Evolutionary conservation across 2,113 vertebrate genomes (phyloP), one percentile per base, ranked within the genome.

Genomic region (Glaucidium brasilianum): DNA sequence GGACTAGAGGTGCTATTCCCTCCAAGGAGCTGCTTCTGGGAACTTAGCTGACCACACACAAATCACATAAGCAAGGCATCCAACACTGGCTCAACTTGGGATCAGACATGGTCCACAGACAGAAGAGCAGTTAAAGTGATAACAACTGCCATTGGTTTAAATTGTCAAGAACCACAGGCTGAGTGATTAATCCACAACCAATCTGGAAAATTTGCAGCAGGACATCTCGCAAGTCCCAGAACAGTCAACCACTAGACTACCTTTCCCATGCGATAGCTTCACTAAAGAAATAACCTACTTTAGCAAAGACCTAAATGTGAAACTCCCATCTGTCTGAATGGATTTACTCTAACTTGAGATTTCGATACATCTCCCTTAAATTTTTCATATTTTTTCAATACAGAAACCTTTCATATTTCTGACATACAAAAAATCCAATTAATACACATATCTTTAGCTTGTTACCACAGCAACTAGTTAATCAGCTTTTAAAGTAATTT

Each of bases 381-480:
- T 84, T 73, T 77, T 59, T 58, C 9, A 12, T 19, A 11, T n/a
- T 10, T 59, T 72, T 59, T 30, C 26, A 30, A 74, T 71, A 77
- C 20, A 88, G 66, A 82, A 72, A 30, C 22, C 41, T 79, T 82
- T 6, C 4, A 34, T 75, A 91, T 74, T 94, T 93, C 56, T 81
- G 64, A 92, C 1, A 2, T 43, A 45, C 32, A 52, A 80, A 68
- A 59, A n/a, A 92, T 10, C 23, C 49, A 72, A 89, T 89, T 84
- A 96, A 96, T 52, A 74, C 0, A 77, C 1, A 0, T 27, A 69
- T 79, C 39, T 89, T 86, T 34, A 92, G 82, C 64, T 55, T 92
- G 91, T 91, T 94, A 62, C 75, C 86, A 95, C 34, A 91, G 94
- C 72, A 97, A 95, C 87, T 60, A 78, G 43, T 35, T 9, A 55